phyloP scores from a whole-genome alignment of 2,113 vertebrate genomes.

The Amphiprion ocellaris region DNA sequence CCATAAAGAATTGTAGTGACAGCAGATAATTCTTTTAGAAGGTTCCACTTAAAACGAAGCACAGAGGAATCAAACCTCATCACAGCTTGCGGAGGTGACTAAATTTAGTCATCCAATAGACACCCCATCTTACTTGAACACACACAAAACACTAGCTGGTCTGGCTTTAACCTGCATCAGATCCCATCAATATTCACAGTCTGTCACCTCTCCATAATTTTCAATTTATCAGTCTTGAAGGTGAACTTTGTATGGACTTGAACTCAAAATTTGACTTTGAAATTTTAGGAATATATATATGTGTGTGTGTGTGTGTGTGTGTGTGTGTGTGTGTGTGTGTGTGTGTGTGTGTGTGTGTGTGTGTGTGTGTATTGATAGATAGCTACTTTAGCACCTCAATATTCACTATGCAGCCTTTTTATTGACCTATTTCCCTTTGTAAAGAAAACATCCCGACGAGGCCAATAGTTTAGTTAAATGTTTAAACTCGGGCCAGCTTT shows the following conservation, averaged over 20 bases:
- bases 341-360: too few relatives aligned
- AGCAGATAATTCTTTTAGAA: slow-evolving; percentile 75
- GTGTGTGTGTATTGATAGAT: too few relatives aligned
- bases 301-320: too few relatives aligned
- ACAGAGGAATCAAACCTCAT: slow-evolving; percentile 59
- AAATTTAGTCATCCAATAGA: slow-evolving; percentile 67
- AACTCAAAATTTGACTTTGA: background rate
- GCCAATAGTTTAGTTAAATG: background rate
- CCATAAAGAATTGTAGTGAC: slow-evolving; percentile 75
- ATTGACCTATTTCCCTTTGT: background rate
- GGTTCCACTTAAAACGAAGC: slow-evolving; percentile 65
- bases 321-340: too few relatives aligned
- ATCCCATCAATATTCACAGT: slow-evolving; percentile 53
- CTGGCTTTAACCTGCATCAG: slow-evolving; percentile 31
- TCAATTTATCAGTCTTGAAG: slow-evolving; percentile 48
- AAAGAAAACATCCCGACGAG: background rate
- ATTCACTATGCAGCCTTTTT: too few relatives aligned
- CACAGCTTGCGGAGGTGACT: slow-evolving; percentile 44
- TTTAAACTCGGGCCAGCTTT: background rate
- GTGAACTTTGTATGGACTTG: background rate
- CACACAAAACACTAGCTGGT: slow-evolving; percentile 23
- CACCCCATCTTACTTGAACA: slow-evolving; percentile 22
- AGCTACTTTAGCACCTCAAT: too few relatives aligned
- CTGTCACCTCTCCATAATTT: slow-evolving; percentile 35
- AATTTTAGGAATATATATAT: too few relatives aligned